Conservation (phyloP, 2,113 vertebrate genomes). For the Oceanodroma tethys region DNA sequence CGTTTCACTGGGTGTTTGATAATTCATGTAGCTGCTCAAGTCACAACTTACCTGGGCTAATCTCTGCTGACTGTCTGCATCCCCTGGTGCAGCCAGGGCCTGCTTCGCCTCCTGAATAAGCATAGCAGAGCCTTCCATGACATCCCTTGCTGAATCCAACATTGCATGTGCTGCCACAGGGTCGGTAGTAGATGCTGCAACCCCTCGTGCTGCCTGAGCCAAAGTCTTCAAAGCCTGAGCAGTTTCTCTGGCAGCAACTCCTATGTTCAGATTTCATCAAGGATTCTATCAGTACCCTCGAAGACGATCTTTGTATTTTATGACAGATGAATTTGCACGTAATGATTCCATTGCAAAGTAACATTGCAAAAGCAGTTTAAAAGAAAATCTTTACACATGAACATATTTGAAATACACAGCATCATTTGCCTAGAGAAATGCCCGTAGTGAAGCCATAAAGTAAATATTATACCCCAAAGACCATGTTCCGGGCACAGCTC, state of each 20-base stretch:
- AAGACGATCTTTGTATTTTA: background rate
- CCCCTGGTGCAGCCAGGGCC: constrained; percentile 90
- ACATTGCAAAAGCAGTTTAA: background rate
- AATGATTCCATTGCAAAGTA: background rate
- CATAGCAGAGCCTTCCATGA: constrained; percentile 97
- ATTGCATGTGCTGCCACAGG: constrained; percentile 87
- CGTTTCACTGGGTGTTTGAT: background rate
- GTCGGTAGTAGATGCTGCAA: constrained; percentile 90
- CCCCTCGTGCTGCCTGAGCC: constrained; percentile 93
- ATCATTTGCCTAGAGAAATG: background rate
- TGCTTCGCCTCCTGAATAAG: constrained; percentile 97
- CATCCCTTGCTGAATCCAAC: constrained; percentile 92
- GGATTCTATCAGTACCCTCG: background rate
- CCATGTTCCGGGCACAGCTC: background rate
- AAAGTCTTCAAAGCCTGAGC: constrained; percentile 93
- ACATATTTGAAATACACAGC: background rate
- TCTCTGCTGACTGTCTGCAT: constrained; percentile 95
- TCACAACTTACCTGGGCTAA: constrained; percentile 87
- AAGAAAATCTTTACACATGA: background rate
- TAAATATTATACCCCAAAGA: background rate
- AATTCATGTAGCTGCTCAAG: background rate
- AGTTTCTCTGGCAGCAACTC: constrained; percentile 94
- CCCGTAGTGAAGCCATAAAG: background rate
- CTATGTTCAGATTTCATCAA: constrained; percentile 62
- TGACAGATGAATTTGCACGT: background rate